Conservation (phyloP, 2,797 vertebrate species). For the Hyperoplus immaculatus region DNA sequence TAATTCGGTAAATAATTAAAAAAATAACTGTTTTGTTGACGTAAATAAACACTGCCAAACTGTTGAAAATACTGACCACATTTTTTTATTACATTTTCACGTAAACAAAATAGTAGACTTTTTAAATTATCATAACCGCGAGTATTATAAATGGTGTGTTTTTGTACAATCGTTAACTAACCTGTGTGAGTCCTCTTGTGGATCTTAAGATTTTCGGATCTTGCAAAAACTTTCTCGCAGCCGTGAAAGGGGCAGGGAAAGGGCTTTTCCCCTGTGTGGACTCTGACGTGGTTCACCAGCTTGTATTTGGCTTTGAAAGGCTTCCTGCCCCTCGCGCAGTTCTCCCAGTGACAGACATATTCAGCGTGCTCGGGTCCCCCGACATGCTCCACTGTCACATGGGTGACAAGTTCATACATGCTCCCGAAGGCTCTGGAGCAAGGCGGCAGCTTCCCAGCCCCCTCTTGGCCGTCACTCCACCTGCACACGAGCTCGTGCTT, state of each 20-base stretch:
- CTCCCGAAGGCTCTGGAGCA: constrained; percentile 86
- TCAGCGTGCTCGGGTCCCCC: constrained; percentile 80
- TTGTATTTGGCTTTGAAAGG: constrained; percentile 87
- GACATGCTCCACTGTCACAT: constrained; percentile 88
- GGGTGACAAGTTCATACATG: constrained; percentile 88
- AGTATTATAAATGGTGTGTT: background rate
- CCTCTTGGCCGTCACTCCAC: constrained; percentile 84
- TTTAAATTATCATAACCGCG: constrained; percentile 30
- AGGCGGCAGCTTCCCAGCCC: constrained; percentile 74
- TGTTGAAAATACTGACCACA: too few species aligned
- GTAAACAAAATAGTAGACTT: constrained; percentile 13
- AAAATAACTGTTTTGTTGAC: constrained; percentile 2
- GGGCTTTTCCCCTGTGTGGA: constrained; percentile 84
- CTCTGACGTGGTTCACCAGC: constrained; percentile 85
- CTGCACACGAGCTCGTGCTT: constrained; percentile 86
- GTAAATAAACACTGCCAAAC: background rate
- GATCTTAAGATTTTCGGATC: constrained; percentile 88
- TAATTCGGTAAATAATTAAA: background rate
- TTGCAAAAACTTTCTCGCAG: constrained; percentile 86
- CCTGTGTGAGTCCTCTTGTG: constrained; percentile 89
- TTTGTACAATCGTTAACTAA: constrained; percentile 61
- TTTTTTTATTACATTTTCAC: background rate
- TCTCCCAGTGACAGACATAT: constrained; percentile 87
- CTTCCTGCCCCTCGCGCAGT: constrained; percentile 81
- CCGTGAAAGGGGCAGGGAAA: constrained; percentile 82